These are phyloP conservation scores for Paramacrobiotus metropolitanus DNA, from an alignment of 1,140 invertebrate genomes.

Conservation along the genomic window DNA sequence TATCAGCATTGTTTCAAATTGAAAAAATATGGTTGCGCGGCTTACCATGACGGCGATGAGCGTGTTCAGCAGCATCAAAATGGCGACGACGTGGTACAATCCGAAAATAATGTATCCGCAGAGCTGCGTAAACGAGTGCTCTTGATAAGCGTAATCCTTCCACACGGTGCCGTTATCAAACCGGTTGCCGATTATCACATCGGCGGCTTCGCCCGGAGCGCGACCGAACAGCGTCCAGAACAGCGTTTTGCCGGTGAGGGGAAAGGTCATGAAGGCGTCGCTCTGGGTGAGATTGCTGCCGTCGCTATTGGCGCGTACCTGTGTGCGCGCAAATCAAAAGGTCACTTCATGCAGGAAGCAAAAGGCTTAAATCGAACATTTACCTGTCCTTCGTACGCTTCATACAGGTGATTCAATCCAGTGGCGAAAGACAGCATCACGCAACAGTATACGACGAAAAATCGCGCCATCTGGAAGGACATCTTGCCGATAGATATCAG, in stretches of 20 bases:
- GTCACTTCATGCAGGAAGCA: background rate
- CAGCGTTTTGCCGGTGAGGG: background rate
- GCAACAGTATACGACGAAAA: background rate
- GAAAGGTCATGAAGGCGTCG: background rate
- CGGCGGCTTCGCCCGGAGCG: background rate
- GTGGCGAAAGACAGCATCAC: background rate
- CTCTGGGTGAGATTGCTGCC: background rate
- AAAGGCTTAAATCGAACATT: background rate
- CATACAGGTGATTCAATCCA: background rate
- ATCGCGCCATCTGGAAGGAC: background rate
- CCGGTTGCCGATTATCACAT: background rate
- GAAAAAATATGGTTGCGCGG: too few species aligned
- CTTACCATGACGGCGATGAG: background rate
- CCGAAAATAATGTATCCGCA: background rate
- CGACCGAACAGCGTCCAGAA: background rate
- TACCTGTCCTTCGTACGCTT: background rate
- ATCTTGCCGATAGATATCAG: background rate
- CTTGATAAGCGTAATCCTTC: background rate
- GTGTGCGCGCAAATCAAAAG: background rate
- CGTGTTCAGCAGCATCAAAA: background rate
- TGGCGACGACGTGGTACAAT: background rate
- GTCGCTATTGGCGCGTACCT: background rate
- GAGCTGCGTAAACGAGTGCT: background rate
- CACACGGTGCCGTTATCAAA: background rate
- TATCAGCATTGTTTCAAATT: too few species aligned